These are phyloP conservation scores for Eupleurogrammus muticus DNA, from an alignment of 2,797 vertebrate species.

Conservation along the genomic window DNA sequence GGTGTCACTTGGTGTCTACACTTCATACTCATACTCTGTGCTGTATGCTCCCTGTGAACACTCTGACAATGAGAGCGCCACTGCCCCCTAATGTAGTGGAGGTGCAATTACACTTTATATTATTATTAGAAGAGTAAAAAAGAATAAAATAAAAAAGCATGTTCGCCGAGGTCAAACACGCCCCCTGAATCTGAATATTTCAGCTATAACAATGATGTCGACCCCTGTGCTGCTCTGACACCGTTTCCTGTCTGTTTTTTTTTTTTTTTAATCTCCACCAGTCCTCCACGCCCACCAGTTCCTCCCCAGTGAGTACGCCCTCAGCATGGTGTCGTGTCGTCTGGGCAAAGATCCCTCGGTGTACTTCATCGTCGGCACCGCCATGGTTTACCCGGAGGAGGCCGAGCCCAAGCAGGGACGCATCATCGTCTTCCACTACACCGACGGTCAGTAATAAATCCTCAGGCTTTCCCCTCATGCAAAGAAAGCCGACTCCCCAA, in stretches of 20 bases:
- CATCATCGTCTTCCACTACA: conserved; percentile 98
- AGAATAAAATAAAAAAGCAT: too few species aligned
- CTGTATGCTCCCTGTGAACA: too few species aligned
- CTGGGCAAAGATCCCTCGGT: conserved; percentile 95
- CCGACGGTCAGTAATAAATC: conserved; percentile 91
- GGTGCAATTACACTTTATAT: too few species aligned
- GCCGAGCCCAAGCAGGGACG: conserved; percentile 98
- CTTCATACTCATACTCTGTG: too few species aligned
- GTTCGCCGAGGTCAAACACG: too few species aligned
- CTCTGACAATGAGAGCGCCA: too few species aligned
- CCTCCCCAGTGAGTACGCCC: conserved; percentile 95
- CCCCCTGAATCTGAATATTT: background rate
- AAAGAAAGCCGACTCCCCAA: background rate
- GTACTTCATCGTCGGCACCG: conserved; percentile 97
- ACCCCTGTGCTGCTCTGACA: background rate
- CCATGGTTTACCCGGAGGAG: conserved; percentile 99
- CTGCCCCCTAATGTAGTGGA: too few species aligned
- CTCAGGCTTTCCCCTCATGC: background rate
- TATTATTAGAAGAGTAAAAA: too few species aligned
- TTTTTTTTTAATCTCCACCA: conserved; percentile 60
- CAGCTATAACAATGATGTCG: background rate
- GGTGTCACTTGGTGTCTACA: too few species aligned
- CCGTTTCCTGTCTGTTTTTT: conserved; percentile 19
- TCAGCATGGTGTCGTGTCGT: conserved; percentile 98
- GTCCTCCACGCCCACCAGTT: conserved; percentile 99